These are phyloP conservation scores for Tribolium madens DNA, from an alignment of 1,140 invertebrate species.

Conservation along the genomic window DNA sequence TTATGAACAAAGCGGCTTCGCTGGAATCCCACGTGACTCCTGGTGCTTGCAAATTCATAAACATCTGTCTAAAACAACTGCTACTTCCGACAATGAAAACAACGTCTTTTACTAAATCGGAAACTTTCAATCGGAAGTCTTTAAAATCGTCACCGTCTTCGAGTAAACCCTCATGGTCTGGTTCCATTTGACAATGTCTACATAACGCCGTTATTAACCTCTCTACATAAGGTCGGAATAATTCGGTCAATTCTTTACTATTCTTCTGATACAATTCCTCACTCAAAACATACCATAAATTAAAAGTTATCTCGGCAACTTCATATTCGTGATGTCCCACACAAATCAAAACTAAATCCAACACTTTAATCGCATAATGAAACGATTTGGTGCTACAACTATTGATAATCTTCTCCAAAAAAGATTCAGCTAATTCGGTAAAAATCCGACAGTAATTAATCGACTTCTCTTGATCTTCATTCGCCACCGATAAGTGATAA, in stretches of 20 bases:
- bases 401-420: constrained; percentile 86
- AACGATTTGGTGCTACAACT: constrained; percentile 68
- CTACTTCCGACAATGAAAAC: constrained; percentile 97
- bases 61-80: constrained; percentile 93
- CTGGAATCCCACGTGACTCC: constrained; percentile 89
- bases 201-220: constrained; percentile 86
- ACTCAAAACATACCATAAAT: constrained; percentile 96
- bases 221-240: constrained; percentile 93
- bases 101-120: constrained; percentile 95
- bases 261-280: constrained; percentile 94
- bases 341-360: constrained; percentile 92
- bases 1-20: constrained; percentile 95
- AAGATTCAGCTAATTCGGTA: constrained; percentile 93
- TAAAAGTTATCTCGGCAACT: constrained; percentile 97
- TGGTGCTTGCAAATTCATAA: constrained; percentile 76
- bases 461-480: constrained; percentile 92
- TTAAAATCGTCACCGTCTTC: constrained; percentile 87
- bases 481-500: constrained; percentile 91
- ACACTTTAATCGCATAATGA: constrained; percentile 86
- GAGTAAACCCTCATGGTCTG: constrained; percentile 91
- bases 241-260: constrained; percentile 78
- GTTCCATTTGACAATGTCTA: constrained; percentile 91
- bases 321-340: constrained; percentile 98
- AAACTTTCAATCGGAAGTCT: constrained; percentile 91
- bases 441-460: constrained; percentile 96